phyloP scores from a whole-genome alignment of 2,888 invertebrate species.

The Dryobotodes eremita region DNA sequence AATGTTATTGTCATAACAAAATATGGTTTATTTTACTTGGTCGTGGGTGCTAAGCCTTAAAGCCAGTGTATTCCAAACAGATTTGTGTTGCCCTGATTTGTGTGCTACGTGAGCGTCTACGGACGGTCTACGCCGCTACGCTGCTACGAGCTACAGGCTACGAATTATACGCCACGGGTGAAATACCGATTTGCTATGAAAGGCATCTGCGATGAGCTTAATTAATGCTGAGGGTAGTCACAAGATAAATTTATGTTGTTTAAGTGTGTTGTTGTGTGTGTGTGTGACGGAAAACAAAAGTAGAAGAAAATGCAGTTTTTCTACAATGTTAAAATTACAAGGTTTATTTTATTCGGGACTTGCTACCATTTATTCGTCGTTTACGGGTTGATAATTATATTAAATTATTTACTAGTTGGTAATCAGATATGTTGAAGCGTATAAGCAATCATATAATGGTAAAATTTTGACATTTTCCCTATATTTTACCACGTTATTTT shows the following conservation, averaged over 20 bases:
- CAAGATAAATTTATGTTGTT: constrained; percentile 19
- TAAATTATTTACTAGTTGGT: not conserved
- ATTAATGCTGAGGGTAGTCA: constrained; percentile 46
- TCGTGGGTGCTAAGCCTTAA: constrained; percentile 24
- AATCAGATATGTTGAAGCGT: too few relatives aligned
- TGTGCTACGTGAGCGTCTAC: constrained; percentile 69
- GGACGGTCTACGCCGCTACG: constrained; percentile 63
- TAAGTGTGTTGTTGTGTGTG: too few relatives aligned
- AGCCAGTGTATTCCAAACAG: constrained; percentile 52
- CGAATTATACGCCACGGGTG: constrained; percentile 34
- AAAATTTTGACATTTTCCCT: too few relatives aligned
- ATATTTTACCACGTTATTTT: not conserved
- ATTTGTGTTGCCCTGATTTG: constrained; percentile 60
- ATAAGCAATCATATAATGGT: too few relatives aligned
- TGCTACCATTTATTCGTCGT: not conserved
- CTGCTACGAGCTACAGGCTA: constrained; percentile 56
- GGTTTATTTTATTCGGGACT: not conserved
- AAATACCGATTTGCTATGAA: constrained; percentile 56
- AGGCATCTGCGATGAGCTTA: constrained; percentile 55
- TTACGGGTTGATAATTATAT: too few relatives aligned
- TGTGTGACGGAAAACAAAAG: too few relatives aligned
- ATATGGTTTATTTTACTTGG: not conserved
- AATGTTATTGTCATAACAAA: not conserved
- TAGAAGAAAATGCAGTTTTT: not conserved
- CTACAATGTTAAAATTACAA: not conserved